Base-by-base conservation (phyloP, 1,140 invertebrate genomes). In the Octopus bimaculoides region DNA sequence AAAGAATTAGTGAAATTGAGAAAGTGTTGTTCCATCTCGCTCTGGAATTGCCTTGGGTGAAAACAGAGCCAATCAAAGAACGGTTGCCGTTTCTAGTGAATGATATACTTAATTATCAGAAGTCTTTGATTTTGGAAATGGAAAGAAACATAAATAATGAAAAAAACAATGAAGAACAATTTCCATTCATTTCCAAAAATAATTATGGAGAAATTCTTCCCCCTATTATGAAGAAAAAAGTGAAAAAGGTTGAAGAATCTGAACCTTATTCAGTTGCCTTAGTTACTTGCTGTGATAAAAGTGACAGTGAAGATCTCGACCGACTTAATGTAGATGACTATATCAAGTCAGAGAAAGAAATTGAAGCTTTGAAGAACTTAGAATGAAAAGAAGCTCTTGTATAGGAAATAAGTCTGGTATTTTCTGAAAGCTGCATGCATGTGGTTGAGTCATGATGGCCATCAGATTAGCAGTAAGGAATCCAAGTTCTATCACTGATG, bases 121-220 rank as follows among this genome's bases (percentile, higher is more conserved):
- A 71, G 17, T 6, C 66, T 6, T 71, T 71, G 14, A n/a, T 71
- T 71, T 4, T n/a, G 17, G 26, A 71, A 14, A 71, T 71, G 66
- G 17, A n/a, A 17, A n/a, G 5, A 14, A 71, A 5, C 17, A n/a
- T 6, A n/a, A 71, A 71, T n/a, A 8, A 5, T 71, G 66, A 71
- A 20, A 9, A 71, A 71, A 71, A 71, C 5, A 71, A 6, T 9
- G 14, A 14, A n/a, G 66, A 71, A 20, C 9, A 61, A 61, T 9
- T 17, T 3, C 0, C 9, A 1, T 9, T 12, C 9, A 71, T 20
- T 71, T 14, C 26, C 5, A 14, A 71, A 12, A 61, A 61, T 9
- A 61, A 61, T 61, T 71, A 71, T 71, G 66, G 66, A 6, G 66
- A 71, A 71, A 71, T 71, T 71, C 66, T 71, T 8, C 66, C 66